phyloP scores from a whole-genome alignment of 2,888 invertebrate species.

The Eupithecia inturbata region DNA sequence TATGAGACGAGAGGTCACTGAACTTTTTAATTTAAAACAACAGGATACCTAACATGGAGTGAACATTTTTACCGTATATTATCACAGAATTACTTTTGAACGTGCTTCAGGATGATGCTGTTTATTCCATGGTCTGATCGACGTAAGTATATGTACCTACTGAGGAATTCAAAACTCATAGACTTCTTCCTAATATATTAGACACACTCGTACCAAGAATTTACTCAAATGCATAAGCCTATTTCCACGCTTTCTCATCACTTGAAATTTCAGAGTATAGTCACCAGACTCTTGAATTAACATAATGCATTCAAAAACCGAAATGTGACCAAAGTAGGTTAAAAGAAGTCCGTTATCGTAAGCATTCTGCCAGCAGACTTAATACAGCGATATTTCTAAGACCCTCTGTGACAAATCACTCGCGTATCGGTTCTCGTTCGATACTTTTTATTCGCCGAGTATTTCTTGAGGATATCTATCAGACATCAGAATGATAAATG shows the following conservation, averaged over 20 bases:
- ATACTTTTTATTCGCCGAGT: constrained; percentile 56
- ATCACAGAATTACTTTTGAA: background rate
- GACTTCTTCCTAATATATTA: background rate
- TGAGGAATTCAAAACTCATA: background rate
- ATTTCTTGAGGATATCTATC: constrained; percentile 51
- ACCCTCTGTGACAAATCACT: constrained; percentile 59
- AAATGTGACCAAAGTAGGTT: constrained; percentile 29
- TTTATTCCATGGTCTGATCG: background rate
- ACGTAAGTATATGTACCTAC: background rate
- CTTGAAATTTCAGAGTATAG: constrained; percentile 31
- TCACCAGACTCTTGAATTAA: constrained; percentile 28
- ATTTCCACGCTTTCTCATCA: constrained; percentile 39
- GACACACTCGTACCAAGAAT: constrained; percentile 22
- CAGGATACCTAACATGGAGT: background rate
- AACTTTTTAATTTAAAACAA: background rate
- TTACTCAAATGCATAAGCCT: constrained; percentile 26
- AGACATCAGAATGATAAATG: constrained; percentile 52
- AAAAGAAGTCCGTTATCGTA: constrained; percentile 29
- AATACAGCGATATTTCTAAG: constrained; percentile 49
- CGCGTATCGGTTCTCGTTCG: constrained; percentile 57
- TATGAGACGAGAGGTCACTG: constrained; percentile 6
- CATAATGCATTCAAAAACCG: constrained; percentile 32
- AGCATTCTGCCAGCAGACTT: constrained; percentile 31
- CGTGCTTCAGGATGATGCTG: background rate
- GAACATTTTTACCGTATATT: background rate